These are phyloP conservation scores for Corella eumyota DNA, from an alignment of 23 tunicate species.

Conservation along the genomic window DNA sequence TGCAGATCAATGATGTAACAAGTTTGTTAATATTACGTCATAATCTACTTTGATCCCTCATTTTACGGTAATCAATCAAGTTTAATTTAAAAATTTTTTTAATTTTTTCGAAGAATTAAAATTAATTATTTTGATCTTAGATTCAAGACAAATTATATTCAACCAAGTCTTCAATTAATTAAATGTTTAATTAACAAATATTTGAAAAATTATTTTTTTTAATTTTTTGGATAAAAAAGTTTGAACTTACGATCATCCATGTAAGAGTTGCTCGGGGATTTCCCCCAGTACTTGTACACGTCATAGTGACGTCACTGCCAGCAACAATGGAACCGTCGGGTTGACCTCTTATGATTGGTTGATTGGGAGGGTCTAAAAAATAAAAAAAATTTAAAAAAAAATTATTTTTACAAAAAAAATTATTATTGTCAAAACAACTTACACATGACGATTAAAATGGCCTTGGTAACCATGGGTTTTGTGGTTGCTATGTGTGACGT, in stretches of 20 bases:
- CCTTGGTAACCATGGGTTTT: conserved; percentile 3
- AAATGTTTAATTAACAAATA: too few species aligned
- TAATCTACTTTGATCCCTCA: too few species aligned
- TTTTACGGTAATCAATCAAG: too few species aligned
- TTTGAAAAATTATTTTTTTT: too few species aligned
- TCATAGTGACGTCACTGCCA: conserved; percentile 21
- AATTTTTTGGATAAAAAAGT: too few species aligned
- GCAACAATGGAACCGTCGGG: conserved; percentile 5
- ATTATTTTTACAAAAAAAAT: background rate
- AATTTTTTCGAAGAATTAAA: too few species aligned
- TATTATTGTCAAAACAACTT: background rate
- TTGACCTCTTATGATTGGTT: conserved; percentile 22
- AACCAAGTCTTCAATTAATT: too few species aligned
- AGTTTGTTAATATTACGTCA: too few species aligned
- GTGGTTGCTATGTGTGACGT: conserved; percentile 26
- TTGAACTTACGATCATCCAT: conserved; percentile 67
- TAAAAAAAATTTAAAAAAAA: background rate
- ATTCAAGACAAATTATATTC: too few species aligned
- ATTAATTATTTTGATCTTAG: too few species aligned
- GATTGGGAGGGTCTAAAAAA: conserved; percentile 53
- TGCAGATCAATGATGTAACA: too few species aligned
- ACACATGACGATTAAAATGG: conserved; percentile 27
- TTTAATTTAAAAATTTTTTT: too few species aligned
- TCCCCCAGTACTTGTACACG: conserved; percentile 55
- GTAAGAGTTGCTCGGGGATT: conserved; percentile 50